These are phyloP conservation scores for Mythimna lalbum DNA, from an alignment of 2,888 invertebrate species.

Conservation along the genomic window DNA sequence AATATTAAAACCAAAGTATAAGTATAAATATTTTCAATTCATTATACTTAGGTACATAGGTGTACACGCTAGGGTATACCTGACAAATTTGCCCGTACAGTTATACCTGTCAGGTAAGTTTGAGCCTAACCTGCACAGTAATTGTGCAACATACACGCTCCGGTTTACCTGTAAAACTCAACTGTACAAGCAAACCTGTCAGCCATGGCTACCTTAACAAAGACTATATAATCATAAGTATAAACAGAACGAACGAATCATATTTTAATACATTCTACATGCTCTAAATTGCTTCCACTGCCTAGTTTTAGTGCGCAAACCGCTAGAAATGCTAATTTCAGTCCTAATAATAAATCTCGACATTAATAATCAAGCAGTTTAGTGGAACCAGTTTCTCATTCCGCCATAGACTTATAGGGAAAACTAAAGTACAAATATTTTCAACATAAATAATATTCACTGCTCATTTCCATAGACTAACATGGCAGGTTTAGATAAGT, in stretches of 20 bases:
- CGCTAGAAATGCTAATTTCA: constrained; percentile 33
- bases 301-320: constrained; percentile 16
- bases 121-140: too few species aligned
- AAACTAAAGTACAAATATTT: constrained; percentile 31
- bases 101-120: too few species aligned
- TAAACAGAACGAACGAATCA: constrained; percentile 11
- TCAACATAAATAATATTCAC: constrained; percentile 35
- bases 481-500: constrained; percentile 34
- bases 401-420: constrained; percentile 28
- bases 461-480: constrained; percentile 31
- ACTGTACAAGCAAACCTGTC: too few species aligned
- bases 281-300: constrained; percentile 18
- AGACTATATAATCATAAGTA: background rate
- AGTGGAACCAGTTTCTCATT: constrained; percentile 32
- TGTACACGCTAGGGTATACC: too few species aligned
- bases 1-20: background rate
- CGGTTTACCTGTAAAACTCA: too few species aligned
- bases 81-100: too few species aligned
- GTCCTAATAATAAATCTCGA: constrained; percentile 38
- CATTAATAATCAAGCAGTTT: constrained; percentile 35
- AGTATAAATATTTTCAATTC: background rate
- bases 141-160: too few species aligned
- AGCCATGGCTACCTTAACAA: background rate
- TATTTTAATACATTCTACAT: constrained; percentile 23
- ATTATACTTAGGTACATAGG: constrained; percentile 8